Evolutionary conservation across 92 coral and sea anemone genomes (phyloP).

Genomic region (Epizoanthus illoricatus): DNA sequence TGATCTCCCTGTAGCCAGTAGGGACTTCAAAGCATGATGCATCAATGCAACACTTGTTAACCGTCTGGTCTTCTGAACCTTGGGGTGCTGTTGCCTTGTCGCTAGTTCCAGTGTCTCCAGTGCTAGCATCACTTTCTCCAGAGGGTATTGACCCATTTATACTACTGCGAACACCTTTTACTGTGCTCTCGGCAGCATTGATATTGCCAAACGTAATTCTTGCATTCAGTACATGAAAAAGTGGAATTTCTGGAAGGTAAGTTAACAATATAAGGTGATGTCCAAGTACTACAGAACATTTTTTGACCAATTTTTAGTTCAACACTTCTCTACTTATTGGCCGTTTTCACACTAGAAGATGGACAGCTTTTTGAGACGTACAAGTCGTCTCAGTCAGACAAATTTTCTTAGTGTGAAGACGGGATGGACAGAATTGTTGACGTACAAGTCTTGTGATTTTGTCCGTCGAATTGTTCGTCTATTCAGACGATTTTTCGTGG

Average conservation of each 20-base stretch:
- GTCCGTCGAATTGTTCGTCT: no score
- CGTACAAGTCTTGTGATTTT: no score
- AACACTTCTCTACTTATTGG: no score
- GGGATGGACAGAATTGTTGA: no score
- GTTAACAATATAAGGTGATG: neutral
- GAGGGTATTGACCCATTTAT: constrained; percentile 36
- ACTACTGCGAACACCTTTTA: constrained; percentile 61
- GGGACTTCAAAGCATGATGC: constrained; percentile 79
- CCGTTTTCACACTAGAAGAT: no score
- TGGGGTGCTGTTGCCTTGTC: neutral
- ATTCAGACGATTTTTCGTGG: no score
- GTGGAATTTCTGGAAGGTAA: constrained; percentile 82
- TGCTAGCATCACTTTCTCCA: constrained; percentile 27
- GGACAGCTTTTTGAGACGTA: no score
- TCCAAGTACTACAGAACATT: neutral
- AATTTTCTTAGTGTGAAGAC: no score
- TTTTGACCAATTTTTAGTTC: no score
- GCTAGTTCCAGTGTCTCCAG: constrained; percentile 15
- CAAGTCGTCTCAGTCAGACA: no score
- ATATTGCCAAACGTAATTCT: constrained; percentile 96
- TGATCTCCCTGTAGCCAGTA: constrained; percentile 73
- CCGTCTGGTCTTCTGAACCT: constrained; percentile 24
- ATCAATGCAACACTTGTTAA: constrained; percentile 70
- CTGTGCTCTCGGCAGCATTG: constrained; percentile 69
- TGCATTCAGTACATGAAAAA: constrained; percentile 95